A percentile compares a stretch with the other conserved stretches of the same genome.
phyloP scores from a whole-genome alignment of 2,113 vertebrate species.

The Oxygymnocypris stewartii region DNA sequence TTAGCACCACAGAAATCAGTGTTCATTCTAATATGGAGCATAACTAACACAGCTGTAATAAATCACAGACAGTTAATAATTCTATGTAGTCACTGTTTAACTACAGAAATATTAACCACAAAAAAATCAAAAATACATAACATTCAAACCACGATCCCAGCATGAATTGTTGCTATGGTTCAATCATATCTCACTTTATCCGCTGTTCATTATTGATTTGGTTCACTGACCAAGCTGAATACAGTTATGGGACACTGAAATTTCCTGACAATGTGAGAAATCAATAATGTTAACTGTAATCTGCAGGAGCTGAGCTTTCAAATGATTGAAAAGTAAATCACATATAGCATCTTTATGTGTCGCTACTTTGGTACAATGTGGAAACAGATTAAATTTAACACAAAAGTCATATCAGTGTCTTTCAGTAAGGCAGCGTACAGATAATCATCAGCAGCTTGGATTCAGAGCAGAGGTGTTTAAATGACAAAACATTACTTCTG shows the following conservation, averaged over 20 bases:
- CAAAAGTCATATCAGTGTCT: background rate
- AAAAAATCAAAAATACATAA: no score
- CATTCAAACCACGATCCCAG: background rate
- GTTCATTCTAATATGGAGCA: background rate
- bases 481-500: background rate
- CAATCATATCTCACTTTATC: constrained; percentile 3
- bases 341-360: background rate
- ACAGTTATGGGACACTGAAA: constrained; percentile 7
- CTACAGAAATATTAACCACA: background rate
- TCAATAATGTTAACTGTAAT: constrained; percentile 15
- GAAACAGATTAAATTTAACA: constrained; percentile 4
- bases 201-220: constrained; percentile 5
- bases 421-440: background rate
- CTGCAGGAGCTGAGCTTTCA: background rate
- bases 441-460: background rate
- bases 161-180: background rate
- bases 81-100: background rate
- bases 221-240: background rate
- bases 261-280: constrained; percentile 12
- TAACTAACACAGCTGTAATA: background rate
- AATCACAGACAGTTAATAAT: background rate
- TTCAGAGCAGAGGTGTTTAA: background rate
- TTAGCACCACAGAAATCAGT: background rate
- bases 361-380: background rate
- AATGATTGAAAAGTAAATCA: constrained; percentile 9